Base-by-base conservation (phyloP, 1,140 invertebrate species). In the Aphelinus atriplicis region DNA sequence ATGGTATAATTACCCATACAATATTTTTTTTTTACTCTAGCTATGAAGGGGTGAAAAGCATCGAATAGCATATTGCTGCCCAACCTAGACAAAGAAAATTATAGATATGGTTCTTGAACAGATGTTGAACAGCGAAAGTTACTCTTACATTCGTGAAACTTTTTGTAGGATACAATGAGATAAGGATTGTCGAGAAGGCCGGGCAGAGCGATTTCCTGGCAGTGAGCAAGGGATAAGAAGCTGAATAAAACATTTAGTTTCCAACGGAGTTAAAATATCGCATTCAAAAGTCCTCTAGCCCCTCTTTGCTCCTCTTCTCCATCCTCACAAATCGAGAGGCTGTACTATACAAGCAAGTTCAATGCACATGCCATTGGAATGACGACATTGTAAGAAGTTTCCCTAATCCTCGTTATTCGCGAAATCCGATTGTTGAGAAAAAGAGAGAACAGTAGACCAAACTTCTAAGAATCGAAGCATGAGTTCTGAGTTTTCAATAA, bases 391-490 rank as follows among this genome's bases (percentile, higher is more conserved):
- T 62, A 57, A 76, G 80, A 83, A 82, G 71, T 83, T 83, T 71
- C 77, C 76, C 80, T 82, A 83, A 84, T 83, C 80, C 78, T 78
- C 26, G 79, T 74, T 82, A 83, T 79, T 83, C 81, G 81, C 26
- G 26, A 26, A 26, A 26, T 26, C 26, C 75, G 66, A 77, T 77
- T 71, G 62, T 65, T 57, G 77, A 79, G 74, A 80, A 7, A 45
- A 43, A 48, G 9, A 47, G 26, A 45, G 42, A 56, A 42, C 73
- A 64, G 65, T 26, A 78, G 73, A 72, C 75, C 55, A n/a, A 70
- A 62, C 78, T 77, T 73, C 77, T 58, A 61, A 71, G 73, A 73
- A 81, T 80, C 78, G 78, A 79, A 80, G 80, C 74, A 71, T 78
- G 79, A 80, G 73, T 79, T 81, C 64, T 7, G 78, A 80, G 72